These are phyloP conservation scores for Stegana nigrithorax DNA, from an alignment of 2,888 invertebrate species.

Conservation along the genomic window DNA sequence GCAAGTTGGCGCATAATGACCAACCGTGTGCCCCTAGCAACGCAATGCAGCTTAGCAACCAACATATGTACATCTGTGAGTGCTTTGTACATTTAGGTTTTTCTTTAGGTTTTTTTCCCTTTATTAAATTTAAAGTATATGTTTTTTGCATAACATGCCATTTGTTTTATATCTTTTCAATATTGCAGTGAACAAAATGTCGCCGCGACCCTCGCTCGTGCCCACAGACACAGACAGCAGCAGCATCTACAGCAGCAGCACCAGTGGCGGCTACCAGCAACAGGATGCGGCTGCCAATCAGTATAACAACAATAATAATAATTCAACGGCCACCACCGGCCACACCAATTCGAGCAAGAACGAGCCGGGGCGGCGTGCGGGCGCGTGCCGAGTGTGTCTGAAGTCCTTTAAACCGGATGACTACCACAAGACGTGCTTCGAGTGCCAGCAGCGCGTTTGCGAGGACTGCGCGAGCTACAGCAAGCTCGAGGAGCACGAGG, in stretches of 20 bases:
- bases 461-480: constrained; percentile 95
- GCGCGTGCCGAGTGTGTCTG: constrained; percentile 84
- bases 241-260: constrained; percentile 48
- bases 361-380: constrained; percentile 81
- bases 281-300: constrained; percentile 68
- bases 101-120: background rate
- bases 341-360: constrained; percentile 67
- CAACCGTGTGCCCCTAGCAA: background rate
- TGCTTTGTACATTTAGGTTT: too few species aligned
- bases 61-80: too few species aligned
- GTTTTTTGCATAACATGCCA: background rate
- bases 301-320: constrained; percentile 67
- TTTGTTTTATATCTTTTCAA: background rate
- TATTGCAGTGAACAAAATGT: constrained; percentile 76
- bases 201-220: constrained; percentile 74
- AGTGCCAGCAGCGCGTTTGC: constrained; percentile 91
- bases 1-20: too few species aligned
- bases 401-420: constrained; percentile 91
- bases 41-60: background rate
- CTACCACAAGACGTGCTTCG: constrained; percentile 87
- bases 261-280: constrained; percentile 53
- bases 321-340: constrained; percentile 39
- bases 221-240: constrained; percentile 69
- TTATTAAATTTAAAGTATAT: constrained; percentile 24
- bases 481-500: constrained; percentile 84